A percentile compares a stretch with the other conserved stretches of the same genome.
phyloP scores from a whole-genome alignment of 2,113 vertebrate species.

The Chloropsis cyanopogon region DNA sequence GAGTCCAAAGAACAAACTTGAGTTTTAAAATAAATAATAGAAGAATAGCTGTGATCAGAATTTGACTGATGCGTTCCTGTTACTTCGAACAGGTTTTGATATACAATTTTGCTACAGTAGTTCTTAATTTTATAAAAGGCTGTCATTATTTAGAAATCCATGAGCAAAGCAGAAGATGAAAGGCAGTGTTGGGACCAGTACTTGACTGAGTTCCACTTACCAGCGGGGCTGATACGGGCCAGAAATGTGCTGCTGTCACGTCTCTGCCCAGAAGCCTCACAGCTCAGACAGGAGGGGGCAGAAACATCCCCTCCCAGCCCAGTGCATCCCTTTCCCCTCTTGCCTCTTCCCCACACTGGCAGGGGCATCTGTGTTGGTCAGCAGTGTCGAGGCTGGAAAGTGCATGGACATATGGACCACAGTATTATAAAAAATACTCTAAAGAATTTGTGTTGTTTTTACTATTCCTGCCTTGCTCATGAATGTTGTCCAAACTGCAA shows the following conservation, averaged over 20 bases:
- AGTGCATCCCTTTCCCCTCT: not conserved
- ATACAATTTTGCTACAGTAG: not conserved
- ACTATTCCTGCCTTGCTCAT: not conserved
- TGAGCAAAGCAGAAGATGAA: not conserved
- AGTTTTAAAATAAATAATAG: not conserved
- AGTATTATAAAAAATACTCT: not conserved
- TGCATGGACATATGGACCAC: not conserved
- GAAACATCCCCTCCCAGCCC: not conserved
- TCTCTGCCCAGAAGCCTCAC: not conserved
- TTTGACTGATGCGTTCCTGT: not conserved
- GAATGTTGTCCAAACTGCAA: not conserved
- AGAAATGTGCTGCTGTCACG: not conserved
- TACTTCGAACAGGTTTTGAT: not conserved
- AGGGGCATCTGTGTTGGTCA: fast-evolving
- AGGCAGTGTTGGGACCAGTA: not conserved
- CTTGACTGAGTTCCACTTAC: not conserved
- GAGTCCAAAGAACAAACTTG: not conserved
- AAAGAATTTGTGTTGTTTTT: not conserved
- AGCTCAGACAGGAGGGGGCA: not conserved
- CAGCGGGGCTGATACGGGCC: fast-evolving
- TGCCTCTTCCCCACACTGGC: not conserved
- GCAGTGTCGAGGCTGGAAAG: not conserved
- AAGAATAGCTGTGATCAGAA: not conserved
- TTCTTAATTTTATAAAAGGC: not conserved
- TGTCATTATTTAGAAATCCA: not conserved